phyloP scores from a whole-genome alignment of 1,140 invertebrate genomes.

The Drosophila parvula region DNA sequence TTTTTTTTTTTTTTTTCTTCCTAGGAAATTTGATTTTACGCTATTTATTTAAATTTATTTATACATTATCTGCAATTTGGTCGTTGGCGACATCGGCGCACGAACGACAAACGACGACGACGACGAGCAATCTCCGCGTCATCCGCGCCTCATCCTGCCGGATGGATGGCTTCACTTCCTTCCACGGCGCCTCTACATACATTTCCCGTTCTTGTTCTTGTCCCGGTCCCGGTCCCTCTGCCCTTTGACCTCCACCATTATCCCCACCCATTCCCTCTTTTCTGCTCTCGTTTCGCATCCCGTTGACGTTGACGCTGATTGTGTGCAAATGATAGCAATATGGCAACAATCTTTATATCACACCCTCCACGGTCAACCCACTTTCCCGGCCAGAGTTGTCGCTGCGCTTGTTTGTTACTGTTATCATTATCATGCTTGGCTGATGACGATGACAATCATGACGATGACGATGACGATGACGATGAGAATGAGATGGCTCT shows the following conservation, averaged over 20 bases:
- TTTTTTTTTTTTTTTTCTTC: background rate
- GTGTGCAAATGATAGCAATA: constrained; percentile 82
- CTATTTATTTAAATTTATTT: constrained; percentile 78
- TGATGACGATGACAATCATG: constrained; percentile 48
- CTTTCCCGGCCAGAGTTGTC: constrained; percentile 30
- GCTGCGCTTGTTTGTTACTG: constrained; percentile 53
- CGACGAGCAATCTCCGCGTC: constrained; percentile 46
- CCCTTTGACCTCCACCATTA: constrained; percentile 9
- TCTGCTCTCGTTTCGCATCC: constrained; percentile 24
- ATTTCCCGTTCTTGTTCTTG: constrained; percentile 25
- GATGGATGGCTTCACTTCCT: constrained; percentile 12
- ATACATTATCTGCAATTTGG: constrained; percentile 72
- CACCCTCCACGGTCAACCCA: constrained; percentile 7
- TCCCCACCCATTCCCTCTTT: background rate
- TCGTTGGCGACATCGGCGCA: constrained; percentile 9
- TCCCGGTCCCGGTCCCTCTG: background rate
- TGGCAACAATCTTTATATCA: constrained; percentile 78
- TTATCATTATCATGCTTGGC: constrained; percentile 65
- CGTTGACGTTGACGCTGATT: constrained; percentile 64
- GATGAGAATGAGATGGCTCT: constrained; percentile 12
- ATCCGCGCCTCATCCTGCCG: constrained; percentile 42
- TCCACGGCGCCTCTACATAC: constrained; percentile 36
- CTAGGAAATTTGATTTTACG: constrained; percentile 73
- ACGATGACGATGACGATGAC: constrained; percentile 16
- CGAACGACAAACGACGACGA: background rate